Conservation (phyloP, 2,888 invertebrate species). For the Lamellibrachia columna region DNA sequence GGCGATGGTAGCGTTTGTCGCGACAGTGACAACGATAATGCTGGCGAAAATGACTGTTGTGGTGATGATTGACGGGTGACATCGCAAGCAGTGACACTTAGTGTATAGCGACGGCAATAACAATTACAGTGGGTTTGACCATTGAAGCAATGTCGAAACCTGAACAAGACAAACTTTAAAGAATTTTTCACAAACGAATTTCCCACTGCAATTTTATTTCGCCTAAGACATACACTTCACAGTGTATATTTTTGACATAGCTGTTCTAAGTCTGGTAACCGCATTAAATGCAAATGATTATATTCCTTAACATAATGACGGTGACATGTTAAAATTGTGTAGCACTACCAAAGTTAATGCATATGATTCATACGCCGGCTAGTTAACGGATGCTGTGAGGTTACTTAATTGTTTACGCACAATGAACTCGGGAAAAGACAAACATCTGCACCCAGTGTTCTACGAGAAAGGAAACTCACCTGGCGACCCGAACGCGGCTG, state of each 20-base stretch:
- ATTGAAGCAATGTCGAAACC: too few relatives aligned
- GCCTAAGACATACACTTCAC: not conserved
- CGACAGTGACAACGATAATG: not conserved
- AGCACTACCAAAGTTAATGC: too few relatives aligned
- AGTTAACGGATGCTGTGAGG: too few relatives aligned
- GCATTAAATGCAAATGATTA: too few relatives aligned
- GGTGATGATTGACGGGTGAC: not conserved
- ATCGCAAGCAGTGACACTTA: not conserved
- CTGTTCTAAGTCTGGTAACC: not conserved
- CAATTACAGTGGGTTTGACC: not conserved
- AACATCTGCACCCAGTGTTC: not conserved
- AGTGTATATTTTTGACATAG: not conserved
- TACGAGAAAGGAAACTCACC: not conserved
- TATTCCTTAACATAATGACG: too few relatives aligned
- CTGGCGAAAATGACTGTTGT: not conserved
- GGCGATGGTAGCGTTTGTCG: not conserved
- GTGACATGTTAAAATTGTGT: too few relatives aligned
- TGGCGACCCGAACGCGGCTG: not conserved
- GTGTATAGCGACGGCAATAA: not conserved
- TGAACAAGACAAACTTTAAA: not conserved
- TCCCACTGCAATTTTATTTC: not conserved
- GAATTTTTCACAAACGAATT: not conserved
- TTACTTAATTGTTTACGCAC: not conserved
- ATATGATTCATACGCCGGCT: too few relatives aligned
- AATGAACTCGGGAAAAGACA: not conserved